Base-by-base conservation (phyloP, 2,888 invertebrate species). In the Bombyx huttoni region DNA sequence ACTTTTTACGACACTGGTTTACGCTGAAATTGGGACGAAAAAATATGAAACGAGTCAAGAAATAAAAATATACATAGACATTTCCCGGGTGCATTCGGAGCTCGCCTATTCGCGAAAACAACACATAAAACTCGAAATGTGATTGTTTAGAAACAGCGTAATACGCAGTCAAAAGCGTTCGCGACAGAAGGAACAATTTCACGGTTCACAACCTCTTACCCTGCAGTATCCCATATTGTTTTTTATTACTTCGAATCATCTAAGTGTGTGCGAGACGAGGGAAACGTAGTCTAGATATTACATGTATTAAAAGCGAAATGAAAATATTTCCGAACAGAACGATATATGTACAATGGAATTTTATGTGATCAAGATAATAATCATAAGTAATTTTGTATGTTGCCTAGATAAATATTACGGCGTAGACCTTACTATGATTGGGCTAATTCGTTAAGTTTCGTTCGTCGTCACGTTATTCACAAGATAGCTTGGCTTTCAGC, bases 171-270 rank as follows among this genome's bases (percentile, higher is more conserved):
- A 71, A 69, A 68, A 71, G 66, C 63, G 73, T 73, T 73, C 68
- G 65, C 69, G 73, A 67, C 70, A 65, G 75, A 75, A 74, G 75
- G 73, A 75, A 66, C 75, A 77, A 77, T 78, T 78, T 78, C 78
- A 75, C 75, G 78, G 65, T 65, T 68, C 72, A 74, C 70, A 73
- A 67, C 73, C 63, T 62, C 64, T 73, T 68, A 72, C 63, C 70
- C 68, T 64, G 64, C 40, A 40, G 9, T 65, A 63, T 62, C 68
- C 66, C 63, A 67, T 71, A 70, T 71, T 70, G 67, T 70, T 73
- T 68, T 71, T 72, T 71, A 70, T 68, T 67, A 63, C 62, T 60
- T 55, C 62, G 40, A 40, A 40, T 40, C 40, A 40, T 40, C 40
- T 24, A 48, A 40, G 40, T 40, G 40, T 3, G 40, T 40, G 40